Evolutionary conservation across 30 jellyfish, hydroid and myxozoan genomes (phyloP).

Genomic region (Sanderia malayensis): DNA sequence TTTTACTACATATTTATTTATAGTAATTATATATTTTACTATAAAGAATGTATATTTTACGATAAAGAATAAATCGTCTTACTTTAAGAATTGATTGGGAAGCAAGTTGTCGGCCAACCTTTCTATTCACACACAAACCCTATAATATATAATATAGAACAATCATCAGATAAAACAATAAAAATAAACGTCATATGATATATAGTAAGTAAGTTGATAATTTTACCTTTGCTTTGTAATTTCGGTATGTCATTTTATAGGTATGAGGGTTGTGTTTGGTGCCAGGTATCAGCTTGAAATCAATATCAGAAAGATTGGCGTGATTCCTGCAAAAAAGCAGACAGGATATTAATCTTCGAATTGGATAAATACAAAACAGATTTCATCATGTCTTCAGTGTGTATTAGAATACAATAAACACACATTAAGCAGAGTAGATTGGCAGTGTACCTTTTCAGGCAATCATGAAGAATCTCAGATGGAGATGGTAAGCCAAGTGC

Average conservation of each 20-base stretch:
- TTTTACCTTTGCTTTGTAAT: constrained; percentile 40
- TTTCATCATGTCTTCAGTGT: too few relatives aligned
- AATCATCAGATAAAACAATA: not conserved
- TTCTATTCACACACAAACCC: constrained; percentile 42
- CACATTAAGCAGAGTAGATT: too few relatives aligned
- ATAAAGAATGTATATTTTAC: not conserved
- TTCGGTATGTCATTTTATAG: constrained; percentile 39
- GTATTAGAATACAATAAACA: too few relatives aligned
- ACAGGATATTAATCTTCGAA: too few relatives aligned
- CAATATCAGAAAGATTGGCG: not conserved
- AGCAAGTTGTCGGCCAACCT: constrained; percentile 38
- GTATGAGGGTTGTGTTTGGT: constrained; percentile 24
- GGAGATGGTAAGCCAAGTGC: constrained; percentile 48
- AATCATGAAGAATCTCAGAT: constrained; percentile 30
- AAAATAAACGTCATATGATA: not conserved
- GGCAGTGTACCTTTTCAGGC: constrained; percentile 36
- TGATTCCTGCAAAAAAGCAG: not conserved
- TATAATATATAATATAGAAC: not conserved
- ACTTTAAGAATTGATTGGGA: constrained; percentile 39
- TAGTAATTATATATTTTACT: too few relatives aligned
- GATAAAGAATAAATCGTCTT: not conserved
- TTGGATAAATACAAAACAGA: too few relatives aligned
- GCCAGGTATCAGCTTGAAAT: constrained; percentile 18
- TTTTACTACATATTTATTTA: too few relatives aligned
- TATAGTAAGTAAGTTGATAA: not conserved